Conservation (phyloP, 2,797 vertebrate species). For the Coccyzus lansbergi region DNA sequence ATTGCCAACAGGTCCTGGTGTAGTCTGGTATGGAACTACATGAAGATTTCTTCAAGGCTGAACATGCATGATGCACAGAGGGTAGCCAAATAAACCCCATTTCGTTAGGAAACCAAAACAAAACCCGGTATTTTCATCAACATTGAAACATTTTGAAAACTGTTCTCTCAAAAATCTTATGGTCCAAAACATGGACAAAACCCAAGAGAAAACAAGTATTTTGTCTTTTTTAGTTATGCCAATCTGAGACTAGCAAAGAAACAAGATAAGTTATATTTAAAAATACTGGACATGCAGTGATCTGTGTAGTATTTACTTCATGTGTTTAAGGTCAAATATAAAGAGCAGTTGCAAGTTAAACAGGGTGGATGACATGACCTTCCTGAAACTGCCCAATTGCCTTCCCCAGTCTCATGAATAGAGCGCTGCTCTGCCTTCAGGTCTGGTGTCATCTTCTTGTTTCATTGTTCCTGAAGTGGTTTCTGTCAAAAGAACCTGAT, state of each 20-base stretch:
- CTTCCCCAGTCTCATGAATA: neutral
- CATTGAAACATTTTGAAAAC: neutral
- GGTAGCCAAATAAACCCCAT: neutral
- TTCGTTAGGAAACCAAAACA: neutral
- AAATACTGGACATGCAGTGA: neutral
- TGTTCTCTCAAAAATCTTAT: neutral
- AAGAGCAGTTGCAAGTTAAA: neutral
- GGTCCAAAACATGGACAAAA: neutral
- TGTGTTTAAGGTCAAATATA: neutral
- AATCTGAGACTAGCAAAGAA: neutral
- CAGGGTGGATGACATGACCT: neutral
- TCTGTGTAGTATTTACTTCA: neutral
- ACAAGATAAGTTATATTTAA: neutral
- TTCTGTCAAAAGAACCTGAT: neutral
- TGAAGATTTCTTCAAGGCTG: neutral
- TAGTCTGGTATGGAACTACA: neutral
- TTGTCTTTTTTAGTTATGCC: neutral
- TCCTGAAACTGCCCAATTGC: neutral
- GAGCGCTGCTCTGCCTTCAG: neutral
- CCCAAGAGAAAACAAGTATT: neutral
- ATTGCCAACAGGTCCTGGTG: neutral
- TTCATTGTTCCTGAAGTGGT: neutral
- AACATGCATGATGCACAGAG: neutral
- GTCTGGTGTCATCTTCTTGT: neutral
- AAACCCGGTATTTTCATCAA: neutral